phyloP scores from a whole-genome alignment of 2,797 vertebrate genomes.

The Enteromius trimaculatus region DNA sequence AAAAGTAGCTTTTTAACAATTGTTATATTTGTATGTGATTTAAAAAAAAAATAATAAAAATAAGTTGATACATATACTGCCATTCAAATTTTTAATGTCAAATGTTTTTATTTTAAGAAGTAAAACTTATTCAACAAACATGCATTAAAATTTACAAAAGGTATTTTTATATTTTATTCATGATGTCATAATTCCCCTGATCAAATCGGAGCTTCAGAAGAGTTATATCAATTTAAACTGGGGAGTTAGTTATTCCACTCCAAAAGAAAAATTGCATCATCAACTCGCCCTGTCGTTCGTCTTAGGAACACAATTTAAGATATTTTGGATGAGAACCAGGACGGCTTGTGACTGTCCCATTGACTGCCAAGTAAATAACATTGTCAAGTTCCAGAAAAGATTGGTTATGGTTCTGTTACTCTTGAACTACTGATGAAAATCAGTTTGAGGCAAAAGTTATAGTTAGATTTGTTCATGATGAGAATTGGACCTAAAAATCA shows the following conservation, averaged over 20 bases:
- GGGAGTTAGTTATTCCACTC: not conserved
- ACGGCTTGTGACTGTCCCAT: no score
- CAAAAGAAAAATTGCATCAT: no score
- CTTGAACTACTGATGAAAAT: no score
- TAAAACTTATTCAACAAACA: not conserved
- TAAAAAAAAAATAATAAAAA: not conserved
- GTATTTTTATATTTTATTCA: no score
- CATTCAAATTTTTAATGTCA: not conserved
- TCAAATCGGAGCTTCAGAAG: not conserved
- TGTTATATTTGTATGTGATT: not conserved
- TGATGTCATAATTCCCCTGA: no score
- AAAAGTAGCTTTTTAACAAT: not conserved
- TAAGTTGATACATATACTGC: not conserved
- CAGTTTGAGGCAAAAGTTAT: not conserved
- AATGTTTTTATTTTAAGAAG: no score
- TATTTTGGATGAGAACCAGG: no score
- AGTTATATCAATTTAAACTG: not conserved
- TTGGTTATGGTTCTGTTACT: no score
- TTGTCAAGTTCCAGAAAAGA: no score
- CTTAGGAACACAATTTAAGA: no score
- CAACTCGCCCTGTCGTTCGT: no score
- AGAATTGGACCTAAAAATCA: not conserved
- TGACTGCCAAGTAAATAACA: no score
- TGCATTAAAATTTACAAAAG: not conserved
- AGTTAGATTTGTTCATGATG: not conserved